Conservation (phyloP, 2,797 vertebrate species). For the Sylvia borin region DNA sequence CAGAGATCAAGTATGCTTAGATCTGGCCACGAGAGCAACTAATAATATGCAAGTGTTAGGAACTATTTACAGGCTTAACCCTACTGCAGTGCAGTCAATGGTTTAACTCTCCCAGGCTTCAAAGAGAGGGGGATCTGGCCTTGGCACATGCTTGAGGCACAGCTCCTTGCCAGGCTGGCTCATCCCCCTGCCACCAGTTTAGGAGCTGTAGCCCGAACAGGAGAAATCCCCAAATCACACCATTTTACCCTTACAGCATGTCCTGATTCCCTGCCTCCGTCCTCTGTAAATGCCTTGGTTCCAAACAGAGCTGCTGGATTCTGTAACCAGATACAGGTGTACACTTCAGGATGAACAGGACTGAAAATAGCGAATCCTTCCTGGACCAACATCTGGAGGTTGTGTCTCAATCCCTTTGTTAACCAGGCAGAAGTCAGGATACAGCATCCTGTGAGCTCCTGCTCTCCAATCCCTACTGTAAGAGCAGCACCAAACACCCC, state of each 20-base stretch:
- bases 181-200: neutral
- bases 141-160: neutral
- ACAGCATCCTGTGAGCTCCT: neutral
- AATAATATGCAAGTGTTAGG: slow-evolving; percentile 30
- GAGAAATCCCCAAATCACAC: neutral
- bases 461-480: neutral
- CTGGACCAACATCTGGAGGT: neutral
- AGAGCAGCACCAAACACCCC: neutral
- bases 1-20: slow-evolving; percentile 57
- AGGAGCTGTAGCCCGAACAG: neutral
- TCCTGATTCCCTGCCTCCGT: neutral
- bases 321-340: neutral
- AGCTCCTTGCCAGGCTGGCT: slow-evolving; percentile 1
- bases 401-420: neutral
- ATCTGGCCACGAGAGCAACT: slow-evolving; percentile 34
- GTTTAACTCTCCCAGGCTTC: slow-evolving; percentile 16
- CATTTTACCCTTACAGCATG: neutral
- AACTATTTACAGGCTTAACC: slow-evolving; percentile 48
- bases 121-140: neutral
- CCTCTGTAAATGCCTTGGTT: neutral
- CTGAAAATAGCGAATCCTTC: neutral
- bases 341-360: neutral
- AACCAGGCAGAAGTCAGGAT: neutral
- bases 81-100: slow-evolving; percentile 19
- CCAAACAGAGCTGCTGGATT: neutral